Base-by-base conservation (phyloP, 2,888 invertebrate genomes). In the Onchidella celtica region DNA sequence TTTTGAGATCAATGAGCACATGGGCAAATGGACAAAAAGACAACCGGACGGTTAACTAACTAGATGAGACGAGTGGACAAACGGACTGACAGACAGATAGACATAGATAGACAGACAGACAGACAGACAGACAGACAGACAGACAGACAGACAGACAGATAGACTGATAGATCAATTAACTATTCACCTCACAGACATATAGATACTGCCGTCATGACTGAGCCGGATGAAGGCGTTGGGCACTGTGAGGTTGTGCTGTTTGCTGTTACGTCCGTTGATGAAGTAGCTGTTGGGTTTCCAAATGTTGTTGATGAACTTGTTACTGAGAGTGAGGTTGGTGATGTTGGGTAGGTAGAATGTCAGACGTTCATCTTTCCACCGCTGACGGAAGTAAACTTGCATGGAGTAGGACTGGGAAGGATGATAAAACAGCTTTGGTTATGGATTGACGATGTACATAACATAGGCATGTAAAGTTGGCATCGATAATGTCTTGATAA, bases 261-360 rank as follows among this genome's bases (percentile, higher is more conserved):
- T 97, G 17, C 98, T 98, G 88, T 90, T 89, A 38, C 88, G 88
- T 14, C 93, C 93, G 83, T 93, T 93, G 36, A 91, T 85, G 84
- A 94, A 94, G 93, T 97, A 98, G 0, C 98, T 98, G 94, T 98
- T 98, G 0, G 99, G 99, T 86, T 97, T 95, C 99, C 99, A 99
- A 90, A 99, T 97, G 90, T 97, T 95, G 92, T 98, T 97, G 91
- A 97, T 93, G 95, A 97, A 96, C 81, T 96, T 96, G 90, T 96
- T 96, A 91, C 89, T 91, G 38, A 91, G 85, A 14, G 90, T 89
- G 17, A 91, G 88, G 79, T 90, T 87, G 21, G 89, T 88, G 70
- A 91, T 87, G 83, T 90, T 90, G 6, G 85, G 87, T 14, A 90
- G 86, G 74, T 88, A 84, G 82, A 92, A 92, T 61, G 85, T 84